These are phyloP conservation scores for Lepidurus couesii DNA, from an alignment of 1,140 invertebrate genomes.

Conservation along the genomic window DNA sequence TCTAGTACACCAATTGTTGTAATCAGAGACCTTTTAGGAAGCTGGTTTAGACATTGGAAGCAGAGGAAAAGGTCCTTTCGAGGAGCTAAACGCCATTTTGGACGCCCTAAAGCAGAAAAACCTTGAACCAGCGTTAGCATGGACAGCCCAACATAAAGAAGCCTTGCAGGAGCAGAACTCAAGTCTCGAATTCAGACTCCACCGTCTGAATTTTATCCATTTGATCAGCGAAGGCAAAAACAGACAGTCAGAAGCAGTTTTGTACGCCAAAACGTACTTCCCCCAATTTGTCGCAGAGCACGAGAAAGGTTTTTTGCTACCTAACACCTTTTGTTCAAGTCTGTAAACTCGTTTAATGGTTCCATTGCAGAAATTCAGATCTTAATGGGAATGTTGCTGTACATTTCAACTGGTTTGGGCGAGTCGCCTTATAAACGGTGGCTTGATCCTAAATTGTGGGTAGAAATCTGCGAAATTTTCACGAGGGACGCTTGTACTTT, in stretches of 20 bases:
- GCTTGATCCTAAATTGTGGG: constrained; percentile 71
- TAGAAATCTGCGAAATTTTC: constrained; percentile 83
- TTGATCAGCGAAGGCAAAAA: constrained; percentile 60
- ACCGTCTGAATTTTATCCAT: constrained; percentile 65
- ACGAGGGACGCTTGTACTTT: constrained; percentile 85
- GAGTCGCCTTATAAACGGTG: constrained; percentile 76
- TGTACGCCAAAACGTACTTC: constrained; percentile 79
- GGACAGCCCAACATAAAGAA: constrained; percentile 60
- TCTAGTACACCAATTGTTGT: background rate
- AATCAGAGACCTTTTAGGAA: constrained; percentile 52
- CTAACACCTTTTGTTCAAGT: background rate
- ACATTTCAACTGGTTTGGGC: constrained; percentile 68
- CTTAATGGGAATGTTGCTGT: constrained; percentile 81
- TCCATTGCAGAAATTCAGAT: constrained; percentile 64
- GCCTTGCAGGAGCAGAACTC: constrained; percentile 54
- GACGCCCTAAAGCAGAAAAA: constrained; percentile 71
- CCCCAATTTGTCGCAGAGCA: constrained; percentile 72
- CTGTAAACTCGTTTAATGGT: background rate
- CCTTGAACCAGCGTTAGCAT: constrained; percentile 72
- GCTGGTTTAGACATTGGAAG: constrained; percentile 62
- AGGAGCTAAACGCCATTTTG: constrained; percentile 76
- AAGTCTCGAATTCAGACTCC: constrained; percentile 75
- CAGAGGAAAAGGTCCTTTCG: constrained; percentile 70
- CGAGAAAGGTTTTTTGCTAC: constrained; percentile 62
- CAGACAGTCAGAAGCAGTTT: constrained; percentile 68